phyloP scores from a whole-genome alignment of 2,888 invertebrate genomes.

The Glyphotaelius pellucidus region DNA sequence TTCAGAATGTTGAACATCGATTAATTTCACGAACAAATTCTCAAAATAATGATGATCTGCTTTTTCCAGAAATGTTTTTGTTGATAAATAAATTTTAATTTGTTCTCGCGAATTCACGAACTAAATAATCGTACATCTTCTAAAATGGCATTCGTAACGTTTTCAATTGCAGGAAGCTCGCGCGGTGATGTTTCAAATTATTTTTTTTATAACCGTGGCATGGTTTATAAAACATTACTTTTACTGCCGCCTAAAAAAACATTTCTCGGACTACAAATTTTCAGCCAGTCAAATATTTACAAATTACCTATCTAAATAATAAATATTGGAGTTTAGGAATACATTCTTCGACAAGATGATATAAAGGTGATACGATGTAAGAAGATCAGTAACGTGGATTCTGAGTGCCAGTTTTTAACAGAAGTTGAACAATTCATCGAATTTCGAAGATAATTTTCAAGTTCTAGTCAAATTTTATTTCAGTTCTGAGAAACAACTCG shows the following conservation, averaged over 20 bases:
- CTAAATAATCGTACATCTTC: background rate
- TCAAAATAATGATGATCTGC: background rate
- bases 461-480: no score
- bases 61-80: background rate
- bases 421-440: no score
- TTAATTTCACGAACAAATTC: background rate
- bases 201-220: background rate
- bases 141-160: background rate
- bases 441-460: no score
- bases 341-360: no score
- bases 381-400: no score
- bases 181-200: background rate
- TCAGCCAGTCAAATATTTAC: conserved; percentile 22
- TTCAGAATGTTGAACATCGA: background rate
- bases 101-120: background rate
- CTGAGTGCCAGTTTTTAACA: no score
- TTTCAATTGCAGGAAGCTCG: background rate
- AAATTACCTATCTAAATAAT: background rate
- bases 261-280: conserved; percentile 5
- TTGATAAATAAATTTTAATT: background rate
- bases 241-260: conserved; percentile 28
- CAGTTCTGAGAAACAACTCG: no score
- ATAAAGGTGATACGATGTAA: no score
- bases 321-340: background rate
- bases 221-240: conserved; percentile 8